Base-by-base conservation (phyloP, 2,113 vertebrate genomes). In the Sphaerodactylus townsendi region DNA sequence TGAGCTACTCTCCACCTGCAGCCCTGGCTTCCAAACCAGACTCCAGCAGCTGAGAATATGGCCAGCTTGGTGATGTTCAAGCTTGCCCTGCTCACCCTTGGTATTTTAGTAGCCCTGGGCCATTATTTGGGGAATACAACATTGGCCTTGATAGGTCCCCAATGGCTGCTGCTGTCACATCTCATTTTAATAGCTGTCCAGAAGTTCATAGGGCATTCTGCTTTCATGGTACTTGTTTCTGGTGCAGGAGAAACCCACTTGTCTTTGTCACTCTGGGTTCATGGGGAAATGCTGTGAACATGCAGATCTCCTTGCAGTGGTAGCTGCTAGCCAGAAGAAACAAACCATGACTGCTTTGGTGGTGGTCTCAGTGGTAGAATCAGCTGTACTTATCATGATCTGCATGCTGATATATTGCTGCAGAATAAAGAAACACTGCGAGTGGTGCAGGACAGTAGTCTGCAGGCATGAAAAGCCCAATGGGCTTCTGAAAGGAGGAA, bases 271-370 rank as follows among this genome's bases (percentile, higher is more conserved):
- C 59, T 94, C 93, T 0, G 98, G 98, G 9, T 99, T 97, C 8
- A 93, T 99, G 0, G 98, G 98, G 23, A 96, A 96, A 1, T 97
- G 98, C 37, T 99, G 98, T 77, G 98, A 99, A 82, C 97, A 98
- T 9, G 98, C 98, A 0, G 98, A 99, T 92, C 97, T 99, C 62
- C 96, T 99, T 23, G 98, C 98, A 0, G 98, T 99, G 41, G 98
- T 99, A 39, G 98, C 98, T 0, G 97, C 97, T 81, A 98, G 96
- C 88, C 97, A 99, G 95, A 97, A 97, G 90, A 97, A 98, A 64
- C 97, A 99, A 79, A 98, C 98, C 0, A 96, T 98, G 69, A 97
- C 98, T 0, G 97, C 97, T 14, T 90, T 98, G 91, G 96, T 98
- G 84, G 97, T 98, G 90, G 95, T 99, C 88, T 97, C 97, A 19